phyloP scores from a whole-genome alignment of 2,113 vertebrate species.

The Hystrix brachyura region DNA sequence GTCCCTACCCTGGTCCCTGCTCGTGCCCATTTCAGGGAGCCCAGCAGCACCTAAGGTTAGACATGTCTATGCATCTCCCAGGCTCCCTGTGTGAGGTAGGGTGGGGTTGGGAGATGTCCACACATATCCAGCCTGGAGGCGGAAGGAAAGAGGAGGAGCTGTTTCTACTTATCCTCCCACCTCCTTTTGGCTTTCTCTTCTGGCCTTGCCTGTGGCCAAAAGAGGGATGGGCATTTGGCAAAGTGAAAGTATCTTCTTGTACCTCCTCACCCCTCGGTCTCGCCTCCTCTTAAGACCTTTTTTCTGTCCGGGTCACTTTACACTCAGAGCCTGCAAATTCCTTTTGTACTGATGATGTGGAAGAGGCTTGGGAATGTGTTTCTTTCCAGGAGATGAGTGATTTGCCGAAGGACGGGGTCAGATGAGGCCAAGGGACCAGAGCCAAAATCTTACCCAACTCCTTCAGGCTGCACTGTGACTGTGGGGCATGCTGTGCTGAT shows the following conservation, averaged over 20 bases:
- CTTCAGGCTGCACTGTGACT: neutral
- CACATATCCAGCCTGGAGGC: slow-evolving; percentile 25
- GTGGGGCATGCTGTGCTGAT: neutral
- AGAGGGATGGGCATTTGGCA: slow-evolving; percentile 56
- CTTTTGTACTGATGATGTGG: slow-evolving; percentile 58
- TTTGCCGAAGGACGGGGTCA: slow-evolving; percentile 45
- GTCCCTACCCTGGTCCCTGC: neutral
- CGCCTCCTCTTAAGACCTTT: neutral
- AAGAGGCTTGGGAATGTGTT: slow-evolving; percentile 39
- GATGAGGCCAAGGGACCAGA: slow-evolving; percentile 41
- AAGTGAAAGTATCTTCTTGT: slow-evolving; percentile 40
- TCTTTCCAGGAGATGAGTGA: slow-evolving; percentile 67
- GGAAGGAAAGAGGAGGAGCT: neutral
- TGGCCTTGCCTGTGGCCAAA: slow-evolving; percentile 3
- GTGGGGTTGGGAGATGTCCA: neutral
- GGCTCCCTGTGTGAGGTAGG: neutral
- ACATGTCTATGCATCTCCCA: neutral
- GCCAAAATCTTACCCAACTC: slow-evolving; percentile 57
- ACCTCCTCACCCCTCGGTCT: neutral
- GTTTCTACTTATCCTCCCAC: slow-evolving; percentile 21
- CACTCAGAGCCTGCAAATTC: slow-evolving; percentile 18
- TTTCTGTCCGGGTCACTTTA: slow-evolving; percentile 9
- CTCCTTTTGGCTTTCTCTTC: slow-evolving; percentile 56
- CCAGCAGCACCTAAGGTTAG: neutral
- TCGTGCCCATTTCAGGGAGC: neutral